These are phyloP conservation scores for Leiothrix lutea DNA, from an alignment of 2,113 vertebrate species.

Conservation along the genomic window DNA sequence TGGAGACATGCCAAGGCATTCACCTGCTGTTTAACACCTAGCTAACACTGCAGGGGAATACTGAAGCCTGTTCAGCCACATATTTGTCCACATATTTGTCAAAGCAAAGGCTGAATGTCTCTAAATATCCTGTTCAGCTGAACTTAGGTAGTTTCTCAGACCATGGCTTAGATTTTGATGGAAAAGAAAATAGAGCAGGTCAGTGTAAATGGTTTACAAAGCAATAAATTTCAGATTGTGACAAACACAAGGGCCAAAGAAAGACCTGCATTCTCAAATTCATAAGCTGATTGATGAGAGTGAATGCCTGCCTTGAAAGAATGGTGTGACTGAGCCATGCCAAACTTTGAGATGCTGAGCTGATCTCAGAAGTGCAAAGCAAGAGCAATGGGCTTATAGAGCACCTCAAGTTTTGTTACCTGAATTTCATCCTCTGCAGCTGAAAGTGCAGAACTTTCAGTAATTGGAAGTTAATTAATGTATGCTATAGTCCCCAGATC, in stretches of 20 bases:
- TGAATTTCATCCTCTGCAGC: not conserved
- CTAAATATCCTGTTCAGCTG: not conserved
- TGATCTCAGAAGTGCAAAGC: not conserved
- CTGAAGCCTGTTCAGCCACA: not conserved
- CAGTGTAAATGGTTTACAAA: not conserved
- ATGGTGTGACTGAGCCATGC: not conserved
- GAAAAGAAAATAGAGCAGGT: not conserved
- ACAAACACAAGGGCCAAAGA: not conserved
- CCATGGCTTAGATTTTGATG: not conserved
- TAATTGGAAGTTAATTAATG: not conserved
- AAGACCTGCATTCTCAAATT: not conserved
- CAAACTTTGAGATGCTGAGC: not conserved
- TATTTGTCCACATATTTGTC: not conserved
- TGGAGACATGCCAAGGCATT: not conserved
- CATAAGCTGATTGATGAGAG: not conserved
- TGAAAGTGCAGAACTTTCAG: not conserved
- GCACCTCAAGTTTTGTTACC: not conserved
- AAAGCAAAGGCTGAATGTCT: not conserved
- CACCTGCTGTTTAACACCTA: not conserved
- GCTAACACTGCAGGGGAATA: not conserved
- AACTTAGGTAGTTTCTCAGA: not conserved
- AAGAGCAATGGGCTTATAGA: accelerated
- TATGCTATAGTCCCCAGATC: not conserved
- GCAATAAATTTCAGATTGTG: not conserved
- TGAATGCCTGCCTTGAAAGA: not conserved